Conservation (phyloP, 2,797 vertebrate species). For the Lycodopsis pacificus region DNA sequence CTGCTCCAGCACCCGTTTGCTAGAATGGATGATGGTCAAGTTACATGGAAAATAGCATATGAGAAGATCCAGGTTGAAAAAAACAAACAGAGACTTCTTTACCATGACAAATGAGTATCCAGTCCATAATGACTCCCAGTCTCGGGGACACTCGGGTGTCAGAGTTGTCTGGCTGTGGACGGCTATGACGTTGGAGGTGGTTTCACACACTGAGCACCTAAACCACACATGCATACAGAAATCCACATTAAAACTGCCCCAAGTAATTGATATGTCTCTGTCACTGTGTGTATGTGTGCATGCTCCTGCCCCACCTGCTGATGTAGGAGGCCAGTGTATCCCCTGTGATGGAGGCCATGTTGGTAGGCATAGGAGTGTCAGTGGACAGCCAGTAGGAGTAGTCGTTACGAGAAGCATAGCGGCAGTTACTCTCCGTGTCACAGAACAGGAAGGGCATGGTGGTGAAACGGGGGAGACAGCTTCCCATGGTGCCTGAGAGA, state of each 20-base stretch:
- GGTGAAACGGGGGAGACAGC: constrained; percentile 92
- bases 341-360: constrained; percentile 88
- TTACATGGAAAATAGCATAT: background rate
- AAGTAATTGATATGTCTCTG: background rate
- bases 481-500: constrained; percentile 88
- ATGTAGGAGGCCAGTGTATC: constrained; percentile 88
- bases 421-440: constrained; percentile 90
- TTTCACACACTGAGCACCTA: constrained; percentile 91
- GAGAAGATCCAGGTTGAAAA: background rate
- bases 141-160: constrained; percentile 84
- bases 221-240: constrained; percentile 13
- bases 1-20: constrained; percentile 90
- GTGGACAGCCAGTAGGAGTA: constrained; percentile 96
- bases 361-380: constrained; percentile 86
- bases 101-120: constrained; percentile 94
- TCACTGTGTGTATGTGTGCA: background rate
- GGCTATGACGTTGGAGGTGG: constrained; percentile 85
- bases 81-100: constrained; percentile 49
- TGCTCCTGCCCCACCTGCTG: constrained; percentile 83
- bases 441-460: constrained; percentile 97
- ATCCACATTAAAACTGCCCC: background rate
- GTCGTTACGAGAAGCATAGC: constrained; percentile 92
- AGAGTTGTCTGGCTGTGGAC: constrained; percentile 89
- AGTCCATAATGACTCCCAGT: constrained; percentile 89
- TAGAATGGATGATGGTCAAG: constrained; percentile 52